phyloP scores from a whole-genome alignment of 2,888 invertebrate genomes.

The Scaptomyza reducta region DNA sequence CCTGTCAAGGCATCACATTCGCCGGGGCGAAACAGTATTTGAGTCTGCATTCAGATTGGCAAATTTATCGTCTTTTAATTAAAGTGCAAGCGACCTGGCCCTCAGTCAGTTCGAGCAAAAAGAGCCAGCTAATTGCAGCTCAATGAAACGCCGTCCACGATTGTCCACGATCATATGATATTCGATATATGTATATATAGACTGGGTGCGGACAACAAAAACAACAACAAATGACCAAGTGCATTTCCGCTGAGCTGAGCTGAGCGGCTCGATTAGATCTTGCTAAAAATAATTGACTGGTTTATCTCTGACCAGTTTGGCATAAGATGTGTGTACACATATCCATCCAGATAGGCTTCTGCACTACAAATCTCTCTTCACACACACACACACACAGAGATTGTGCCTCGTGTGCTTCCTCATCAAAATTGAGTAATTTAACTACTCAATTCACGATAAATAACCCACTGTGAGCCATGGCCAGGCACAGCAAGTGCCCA shows the following conservation, averaged over 20 bases:
- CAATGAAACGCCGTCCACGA: constrained; percentile 37
- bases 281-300: constrained; percentile 66
- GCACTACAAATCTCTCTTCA: constrained; percentile 24
- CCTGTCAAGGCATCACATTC: constrained; percentile 57
- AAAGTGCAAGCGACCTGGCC: constrained; percentile 81
- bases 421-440: constrained; percentile 80
- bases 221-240: constrained; percentile 23
- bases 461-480: constrained; percentile 64
- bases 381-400: constrained; percentile 7
- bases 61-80: constrained; percentile 84
- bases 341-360: constrained; percentile 55
- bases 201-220: background rate
- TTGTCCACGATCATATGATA: constrained; percentile 21
- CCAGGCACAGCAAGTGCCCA: constrained; percentile 57
- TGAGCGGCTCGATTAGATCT: constrained; percentile 46
- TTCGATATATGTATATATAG: background rate
- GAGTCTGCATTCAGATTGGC: constrained; percentile 59
- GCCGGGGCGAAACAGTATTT: constrained; percentile 6
- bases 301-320: constrained; percentile 60
- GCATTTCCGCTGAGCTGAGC: constrained; percentile 45
- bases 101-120: constrained; percentile 61
- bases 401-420: constrained; percentile 35
- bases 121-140: constrained; percentile 70
- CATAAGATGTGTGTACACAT: constrained; percentile 57
- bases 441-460: constrained; percentile 81